Evolutionary conservation across 2,888 invertebrate species (phyloP).

Genomic region (Macaria notata): DNA sequence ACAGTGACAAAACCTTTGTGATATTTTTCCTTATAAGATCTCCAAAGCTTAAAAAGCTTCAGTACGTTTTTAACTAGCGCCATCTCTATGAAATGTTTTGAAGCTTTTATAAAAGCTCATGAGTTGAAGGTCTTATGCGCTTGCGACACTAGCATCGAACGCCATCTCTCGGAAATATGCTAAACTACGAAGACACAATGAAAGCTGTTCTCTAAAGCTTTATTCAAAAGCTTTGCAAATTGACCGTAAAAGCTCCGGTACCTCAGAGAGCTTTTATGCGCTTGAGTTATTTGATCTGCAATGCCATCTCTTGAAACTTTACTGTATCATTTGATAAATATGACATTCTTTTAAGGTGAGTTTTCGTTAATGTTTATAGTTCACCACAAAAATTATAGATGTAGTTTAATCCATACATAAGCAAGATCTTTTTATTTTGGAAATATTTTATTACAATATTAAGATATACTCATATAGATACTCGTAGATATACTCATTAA

Average conservation of each 20-base stretch:
- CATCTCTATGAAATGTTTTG: constrained; percentile 1
- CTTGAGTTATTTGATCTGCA: not conserved
- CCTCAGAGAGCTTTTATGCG: too few relatives aligned
- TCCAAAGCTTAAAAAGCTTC: too few relatives aligned
- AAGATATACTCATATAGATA: too few relatives aligned
- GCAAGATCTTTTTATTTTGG: too few relatives aligned
- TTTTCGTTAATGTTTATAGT: not conserved
- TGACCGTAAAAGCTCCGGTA: too few relatives aligned
- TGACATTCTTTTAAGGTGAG: too few relatives aligned
- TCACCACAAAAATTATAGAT: not conserved
- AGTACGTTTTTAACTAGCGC: constrained; percentile 1
- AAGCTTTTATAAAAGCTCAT: constrained; percentile 1
- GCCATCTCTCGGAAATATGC: constrained; percentile 1
- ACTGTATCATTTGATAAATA: not conserved
- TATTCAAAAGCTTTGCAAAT: too few relatives aligned
- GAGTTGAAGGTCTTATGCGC: constrained; percentile 1
- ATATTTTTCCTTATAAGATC: too few relatives aligned
- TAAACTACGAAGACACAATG: not conserved
- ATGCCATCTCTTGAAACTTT: constrained; percentile 2
- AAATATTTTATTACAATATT: too few relatives aligned
- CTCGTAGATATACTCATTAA: too few relatives aligned
- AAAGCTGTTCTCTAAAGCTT: not conserved
- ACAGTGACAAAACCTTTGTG: too few relatives aligned
- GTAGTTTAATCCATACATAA: not conserved
- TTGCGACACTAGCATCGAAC: constrained; percentile 1